Conservation (phyloP, 92 coral and sea anemone genomes). For the Blastomussa wellsi region DNA sequence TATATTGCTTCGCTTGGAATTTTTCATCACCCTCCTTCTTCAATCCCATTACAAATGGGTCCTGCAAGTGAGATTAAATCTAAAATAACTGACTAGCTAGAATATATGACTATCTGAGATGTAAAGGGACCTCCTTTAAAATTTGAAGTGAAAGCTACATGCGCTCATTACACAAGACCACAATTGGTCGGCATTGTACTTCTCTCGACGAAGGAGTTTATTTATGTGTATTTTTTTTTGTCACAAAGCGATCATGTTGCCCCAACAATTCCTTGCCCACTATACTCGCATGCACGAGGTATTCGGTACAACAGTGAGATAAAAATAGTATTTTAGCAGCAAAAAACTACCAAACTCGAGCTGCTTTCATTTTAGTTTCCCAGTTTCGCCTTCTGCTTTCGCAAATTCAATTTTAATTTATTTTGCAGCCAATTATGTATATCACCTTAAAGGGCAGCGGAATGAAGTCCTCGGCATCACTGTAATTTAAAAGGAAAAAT, state of each 20-base stretch:
- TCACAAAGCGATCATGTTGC: no score
- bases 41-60: neutral
- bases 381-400: neutral
- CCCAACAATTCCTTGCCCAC: neutral
- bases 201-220: no score
- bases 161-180: neutral
- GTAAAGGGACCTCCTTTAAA: neutral
- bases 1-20: conserved; percentile 4
- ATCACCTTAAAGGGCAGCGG: conserved; percentile 9
- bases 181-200: no score
- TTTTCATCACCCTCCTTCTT: conserved; percentile 9
- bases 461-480: conserved; percentile 3
- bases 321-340: neutral
- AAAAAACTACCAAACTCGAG: neutral
- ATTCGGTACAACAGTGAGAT: neutral
- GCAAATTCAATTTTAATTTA: neutral
- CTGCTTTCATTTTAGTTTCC: neutral
- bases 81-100: neutral
- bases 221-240: no score
- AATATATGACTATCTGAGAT: neutral
- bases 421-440: neutral
- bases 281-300: neutral
- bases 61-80: neutral
- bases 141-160: neutral
- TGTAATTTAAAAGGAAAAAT: neutral